A percentile compares a stretch with the other conserved stretches of the same genome.
Evolutionary conservation across 2,888 invertebrate genomes (phyloP).

Genomic region (Hypomecis atomaria): DNA sequence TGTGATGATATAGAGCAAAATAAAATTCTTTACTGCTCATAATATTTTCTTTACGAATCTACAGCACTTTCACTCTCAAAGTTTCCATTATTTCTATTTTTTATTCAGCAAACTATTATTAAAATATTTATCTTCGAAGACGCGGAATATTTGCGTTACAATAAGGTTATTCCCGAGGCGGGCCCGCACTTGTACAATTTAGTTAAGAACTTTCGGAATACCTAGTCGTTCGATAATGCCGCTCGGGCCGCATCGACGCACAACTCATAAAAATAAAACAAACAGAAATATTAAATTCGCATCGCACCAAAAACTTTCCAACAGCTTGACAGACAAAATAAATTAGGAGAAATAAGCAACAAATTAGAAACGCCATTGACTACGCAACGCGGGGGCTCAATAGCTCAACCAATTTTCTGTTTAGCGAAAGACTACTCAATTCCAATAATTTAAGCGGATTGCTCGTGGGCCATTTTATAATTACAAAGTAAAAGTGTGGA

Average conservation of each 20-base stretch:
- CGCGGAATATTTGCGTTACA: slow-evolving; percentile 57
- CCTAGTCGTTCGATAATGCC: slow-evolving; percentile 51
- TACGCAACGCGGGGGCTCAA: slow-evolving; percentile 19
- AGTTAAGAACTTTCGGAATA: slow-evolving; percentile 62
- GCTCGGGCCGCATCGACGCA: slow-evolving; percentile 15
- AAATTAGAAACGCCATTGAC: slow-evolving; percentile 27
- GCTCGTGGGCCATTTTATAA: slow-evolving; percentile 57
- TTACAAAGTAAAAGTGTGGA: slow-evolving; percentile 65
- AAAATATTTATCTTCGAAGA: slow-evolving; percentile 50
- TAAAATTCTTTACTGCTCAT: slow-evolving; percentile 43
- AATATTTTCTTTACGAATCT: slow-evolving; percentile 45
- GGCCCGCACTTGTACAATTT: slow-evolving; percentile 56
- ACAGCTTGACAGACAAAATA: slow-evolving; percentile 31
- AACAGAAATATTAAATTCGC: slow-evolving; percentile 30
- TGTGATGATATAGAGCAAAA: slow-evolving; percentile 43
- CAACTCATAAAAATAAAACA: slow-evolving; percentile 29
- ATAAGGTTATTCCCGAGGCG: slow-evolving; percentile 62
- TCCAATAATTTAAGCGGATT: slow-evolving; percentile 50
- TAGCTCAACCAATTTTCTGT: slow-evolving; percentile 29
- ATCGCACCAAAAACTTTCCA: slow-evolving; percentile 31
- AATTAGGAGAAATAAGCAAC: slow-evolving; percentile 28
- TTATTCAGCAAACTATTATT: slow-evolving; percentile 52
- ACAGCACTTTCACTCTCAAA: slow-evolving; percentile 47
- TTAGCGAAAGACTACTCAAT: slow-evolving; percentile 33
- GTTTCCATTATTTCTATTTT: slow-evolving; percentile 52